phyloP scores from a whole-genome alignment of 1,140 invertebrate species.

The Heterodera schachtii region DNA sequence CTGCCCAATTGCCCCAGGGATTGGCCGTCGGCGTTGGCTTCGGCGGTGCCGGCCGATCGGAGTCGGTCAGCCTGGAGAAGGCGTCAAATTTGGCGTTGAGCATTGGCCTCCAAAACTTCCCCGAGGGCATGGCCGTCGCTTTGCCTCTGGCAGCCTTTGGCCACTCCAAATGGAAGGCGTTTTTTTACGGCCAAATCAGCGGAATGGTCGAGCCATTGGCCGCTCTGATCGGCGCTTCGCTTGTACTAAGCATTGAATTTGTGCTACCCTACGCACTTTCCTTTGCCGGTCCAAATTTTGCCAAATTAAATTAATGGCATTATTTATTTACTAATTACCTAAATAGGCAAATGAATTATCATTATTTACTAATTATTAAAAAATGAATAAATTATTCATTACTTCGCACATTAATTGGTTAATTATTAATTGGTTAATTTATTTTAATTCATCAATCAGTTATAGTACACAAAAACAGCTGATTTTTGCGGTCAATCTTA shows the following conservation, averaged over 20 bases:
- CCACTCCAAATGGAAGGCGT: slow-evolving; percentile 83
- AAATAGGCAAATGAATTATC: no score
- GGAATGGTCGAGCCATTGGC: slow-evolving; percentile 97
- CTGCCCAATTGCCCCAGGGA: slow-evolving; percentile 73
- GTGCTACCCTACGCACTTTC: slow-evolving; percentile 89
- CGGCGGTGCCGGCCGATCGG: slow-evolving; percentile 78
- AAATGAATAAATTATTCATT: no score
- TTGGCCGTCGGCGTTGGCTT: slow-evolving; percentile 97
- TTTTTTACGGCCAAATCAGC: slow-evolving; percentile 95
- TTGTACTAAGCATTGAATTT: slow-evolving; percentile 79
- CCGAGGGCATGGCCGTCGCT: slow-evolving; percentile 93
- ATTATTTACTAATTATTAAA: no score
- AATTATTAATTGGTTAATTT: no score
- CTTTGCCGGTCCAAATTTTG: slow-evolving; percentile 74
- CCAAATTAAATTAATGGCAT: no score
- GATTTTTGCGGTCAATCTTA: no score
- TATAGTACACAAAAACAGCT: no score
- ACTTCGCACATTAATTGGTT: no score
- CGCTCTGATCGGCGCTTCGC: slow-evolving; percentile 86
- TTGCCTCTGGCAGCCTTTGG: slow-evolving; percentile 89
- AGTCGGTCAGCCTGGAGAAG: slow-evolving; percentile 83
- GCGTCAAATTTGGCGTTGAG: slow-evolving; percentile 78
- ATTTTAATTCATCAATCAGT: no score
- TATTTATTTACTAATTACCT: no score
- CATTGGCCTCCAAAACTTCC: slow-evolving; percentile 98